These are phyloP conservation scores for Thyatira batis DNA, from an alignment of 2,888 invertebrate genomes.

Conservation along the genomic window DNA sequence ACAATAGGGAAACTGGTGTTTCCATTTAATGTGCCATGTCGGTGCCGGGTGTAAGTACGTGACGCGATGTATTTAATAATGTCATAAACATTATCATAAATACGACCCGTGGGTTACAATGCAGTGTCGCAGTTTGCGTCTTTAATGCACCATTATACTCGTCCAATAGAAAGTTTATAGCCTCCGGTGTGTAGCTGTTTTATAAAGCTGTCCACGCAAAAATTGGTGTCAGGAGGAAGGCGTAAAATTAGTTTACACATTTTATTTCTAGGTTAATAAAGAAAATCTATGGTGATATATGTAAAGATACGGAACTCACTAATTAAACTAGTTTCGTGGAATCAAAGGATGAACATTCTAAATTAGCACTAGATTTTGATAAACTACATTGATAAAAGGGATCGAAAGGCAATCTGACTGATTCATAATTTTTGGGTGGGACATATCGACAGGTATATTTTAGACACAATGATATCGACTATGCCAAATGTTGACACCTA, in stretches of 20 bases:
- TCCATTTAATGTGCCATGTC: slow-evolving; percentile 37
- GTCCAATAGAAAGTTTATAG: slow-evolving; percentile 68
- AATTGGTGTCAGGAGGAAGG: slow-evolving; percentile 51
- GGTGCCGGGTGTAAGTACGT: slow-evolving; percentile 35
- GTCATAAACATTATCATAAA: slow-evolving; percentile 43
- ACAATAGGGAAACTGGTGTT: slow-evolving; percentile 49
- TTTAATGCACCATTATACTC: slow-evolving; percentile 52
- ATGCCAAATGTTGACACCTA: slow-evolving; percentile 44
- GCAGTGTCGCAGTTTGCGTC: slow-evolving; percentile 44
- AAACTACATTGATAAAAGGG: no score
- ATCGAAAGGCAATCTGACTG: background rate
- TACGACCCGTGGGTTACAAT: slow-evolving; percentile 33
- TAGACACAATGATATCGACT: slow-evolving; percentile 11
- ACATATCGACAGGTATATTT: slow-evolving; percentile 20
- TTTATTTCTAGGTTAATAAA: slow-evolving; percentile 21
- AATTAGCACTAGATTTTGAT: no score
- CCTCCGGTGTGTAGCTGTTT: slow-evolving; percentile 57
- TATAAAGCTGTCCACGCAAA: slow-evolving; percentile 41
- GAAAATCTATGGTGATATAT: background rate
- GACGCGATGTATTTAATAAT: slow-evolving; percentile 25
- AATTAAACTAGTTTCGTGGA: background rate
- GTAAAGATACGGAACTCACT: background rate
- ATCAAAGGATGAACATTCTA: no score
- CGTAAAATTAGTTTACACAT: slow-evolving; percentile 34
- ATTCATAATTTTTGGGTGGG: background rate